Base-by-base conservation (phyloP, 2,113 vertebrate species). In the Fregata magnificens region DNA sequence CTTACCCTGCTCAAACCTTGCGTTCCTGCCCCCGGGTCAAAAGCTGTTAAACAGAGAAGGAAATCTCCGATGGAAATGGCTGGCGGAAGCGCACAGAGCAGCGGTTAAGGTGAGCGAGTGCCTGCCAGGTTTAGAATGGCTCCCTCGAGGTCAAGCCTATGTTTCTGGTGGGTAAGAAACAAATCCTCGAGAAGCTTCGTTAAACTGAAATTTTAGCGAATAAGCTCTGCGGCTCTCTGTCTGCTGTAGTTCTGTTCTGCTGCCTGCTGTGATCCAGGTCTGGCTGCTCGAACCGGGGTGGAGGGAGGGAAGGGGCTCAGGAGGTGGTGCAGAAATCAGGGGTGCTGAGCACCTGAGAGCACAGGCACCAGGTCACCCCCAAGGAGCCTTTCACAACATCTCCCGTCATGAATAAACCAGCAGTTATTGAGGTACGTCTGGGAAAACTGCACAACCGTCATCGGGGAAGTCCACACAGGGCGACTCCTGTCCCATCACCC, bases 381-480 rank as follows among this genome's bases (percentile, higher is more conserved):
- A 7, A 50, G 69, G 67, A 82, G 17, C 36, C 14, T 22, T 61
- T 29, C 44, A 40, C 34, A 9, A 3, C 22, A 3, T 19, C 77
- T 20, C 29, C 58, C 50, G 3, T 31, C 19, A 0, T 5, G 6
- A 24, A 11, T 13, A 20, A 63, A 62, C 13, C 40, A 32, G 40
- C 11, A 18, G 56, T 16, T 49, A 13, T 3, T 4, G 42, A 21
- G 36, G 11, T 21, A 22, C 36, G 36, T 8, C 44, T 26, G 52
- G 38, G 42, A 26, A 2, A 6, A 29, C n/a, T 4, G 31, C 31
- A 6, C 24, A 17, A 7, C 7, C 12, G 9, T 20, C 47, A 11
- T 3, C 7, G 2, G 19, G 29, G 16, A 6, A 25, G 20, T 25
- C 28, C 6, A 2, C 9, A 3, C 3, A 6, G 5, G 47, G 85